phyloP scores from a whole-genome alignment of 2,113 vertebrate genomes.

The Anoura caudifer region DNA sequence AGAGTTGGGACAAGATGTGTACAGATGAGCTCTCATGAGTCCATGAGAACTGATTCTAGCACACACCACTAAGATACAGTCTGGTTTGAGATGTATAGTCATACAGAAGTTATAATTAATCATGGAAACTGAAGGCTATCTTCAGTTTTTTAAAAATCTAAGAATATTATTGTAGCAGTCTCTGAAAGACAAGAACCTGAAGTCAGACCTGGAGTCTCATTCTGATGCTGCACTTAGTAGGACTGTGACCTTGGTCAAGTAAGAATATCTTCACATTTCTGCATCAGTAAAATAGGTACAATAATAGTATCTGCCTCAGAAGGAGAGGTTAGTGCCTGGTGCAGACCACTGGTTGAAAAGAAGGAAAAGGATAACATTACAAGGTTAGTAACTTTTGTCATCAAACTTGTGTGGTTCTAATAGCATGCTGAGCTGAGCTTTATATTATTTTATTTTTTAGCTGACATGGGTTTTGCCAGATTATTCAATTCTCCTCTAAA shows the following conservation, averaged over 20 bases:
- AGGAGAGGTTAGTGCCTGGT: not conserved
- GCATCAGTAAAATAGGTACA: not conserved
- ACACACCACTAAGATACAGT: not conserved
- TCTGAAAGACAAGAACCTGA: not conserved
- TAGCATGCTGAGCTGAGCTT: constrained; percentile 21
- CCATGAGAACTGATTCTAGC: not conserved
- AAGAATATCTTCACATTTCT: not conserved
- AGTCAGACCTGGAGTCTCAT: not conserved
- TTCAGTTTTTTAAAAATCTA: not conserved
- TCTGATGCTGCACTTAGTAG: not conserved
- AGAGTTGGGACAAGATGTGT: not conserved
- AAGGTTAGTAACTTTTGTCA: not conserved
- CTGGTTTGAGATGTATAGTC: not conserved
- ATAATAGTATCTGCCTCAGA: not conserved
- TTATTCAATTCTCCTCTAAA: constrained; percentile 93
- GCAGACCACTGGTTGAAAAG: not conserved
- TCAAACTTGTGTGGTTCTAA: not conserved
- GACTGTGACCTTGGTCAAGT: not conserved
- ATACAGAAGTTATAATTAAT: not conserved
- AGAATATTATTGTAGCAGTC: not conserved
- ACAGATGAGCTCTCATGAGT: not conserved
- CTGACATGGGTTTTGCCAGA: constrained; percentile 94
- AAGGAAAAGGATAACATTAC: not conserved
- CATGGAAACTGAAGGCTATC: not conserved
- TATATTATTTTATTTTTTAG: constrained; percentile 72